A percentile compares a stretch with the other conserved stretches of the same genome.
phyloP scores from a whole-genome alignment of 2,797 vertebrate species.

The Pipistrellus nathusii region DNA sequence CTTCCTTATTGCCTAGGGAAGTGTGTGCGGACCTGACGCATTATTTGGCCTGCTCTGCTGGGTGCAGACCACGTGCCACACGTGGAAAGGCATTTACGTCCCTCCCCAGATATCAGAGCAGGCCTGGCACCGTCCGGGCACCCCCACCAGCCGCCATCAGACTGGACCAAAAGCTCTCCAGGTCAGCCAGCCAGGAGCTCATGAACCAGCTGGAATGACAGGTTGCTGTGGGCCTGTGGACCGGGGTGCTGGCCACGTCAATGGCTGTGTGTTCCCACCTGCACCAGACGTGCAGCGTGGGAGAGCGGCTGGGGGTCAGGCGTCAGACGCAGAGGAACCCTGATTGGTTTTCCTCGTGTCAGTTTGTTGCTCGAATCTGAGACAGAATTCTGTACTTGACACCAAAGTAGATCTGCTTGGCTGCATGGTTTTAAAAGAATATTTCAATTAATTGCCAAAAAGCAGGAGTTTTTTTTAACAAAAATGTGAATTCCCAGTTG shows the following conservation, averaged over 20 bases:
- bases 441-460: neutral
- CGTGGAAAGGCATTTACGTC: neutral
- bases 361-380: neutral
- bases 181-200: neutral
- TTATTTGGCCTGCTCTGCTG: neutral
- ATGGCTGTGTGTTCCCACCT: neutral
- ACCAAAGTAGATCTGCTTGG: neutral
- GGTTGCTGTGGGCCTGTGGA: fast-evolving
- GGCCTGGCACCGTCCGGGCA: neutral
- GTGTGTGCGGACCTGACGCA: fast-evolving
- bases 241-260: fast-evolving
- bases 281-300: neutral
- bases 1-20: neutral
- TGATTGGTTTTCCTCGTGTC: neutral
- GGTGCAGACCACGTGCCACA: neutral
- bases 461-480: neutral
- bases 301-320: neutral
- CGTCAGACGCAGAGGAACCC: neutral
- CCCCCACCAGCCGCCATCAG: neutral
- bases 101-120: neutral
- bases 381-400: neutral
- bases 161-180: neutral
- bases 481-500: neutral
- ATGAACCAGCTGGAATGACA: neutral
- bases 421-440: neutral